Evolutionary conservation across 2,888 invertebrate genomes (phyloP).

Genomic region (Eupeodes luniger): DNA sequence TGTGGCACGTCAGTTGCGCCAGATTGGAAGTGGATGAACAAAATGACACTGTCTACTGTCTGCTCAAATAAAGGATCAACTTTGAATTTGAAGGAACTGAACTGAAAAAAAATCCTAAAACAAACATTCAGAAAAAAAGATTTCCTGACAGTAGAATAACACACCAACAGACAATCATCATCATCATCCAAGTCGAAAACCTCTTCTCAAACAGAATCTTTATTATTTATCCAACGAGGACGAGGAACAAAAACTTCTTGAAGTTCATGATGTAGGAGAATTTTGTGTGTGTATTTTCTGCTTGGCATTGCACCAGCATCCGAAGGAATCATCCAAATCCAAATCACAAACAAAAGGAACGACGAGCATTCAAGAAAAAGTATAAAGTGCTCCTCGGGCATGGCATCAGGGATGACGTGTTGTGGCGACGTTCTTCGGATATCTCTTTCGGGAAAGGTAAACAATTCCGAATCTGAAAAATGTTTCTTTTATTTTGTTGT

Average conservation of each 20-base stretch:
- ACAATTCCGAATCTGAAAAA: constrained; percentile 60
- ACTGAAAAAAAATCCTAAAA: not conserved
- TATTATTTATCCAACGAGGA: constrained; percentile 47
- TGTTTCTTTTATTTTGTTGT: constrained; percentile 15
- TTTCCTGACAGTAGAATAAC: constrained; percentile 41
- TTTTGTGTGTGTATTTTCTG: not conserved
- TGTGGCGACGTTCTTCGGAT: constrained; percentile 44
- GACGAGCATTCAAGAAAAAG: constrained; percentile 35
- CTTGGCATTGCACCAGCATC: constrained; percentile 68
- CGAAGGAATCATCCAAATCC: constrained; percentile 46
- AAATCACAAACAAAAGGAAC: constrained; percentile 29
- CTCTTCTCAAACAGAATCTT: constrained; percentile 55
- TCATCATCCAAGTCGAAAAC: constrained; percentile 6
- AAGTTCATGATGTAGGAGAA: constrained; percentile 17
- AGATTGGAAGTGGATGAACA: constrained; percentile 10
- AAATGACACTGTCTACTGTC: constrained; percentile 63
- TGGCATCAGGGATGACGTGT: not conserved
- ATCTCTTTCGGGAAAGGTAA: constrained; percentile 71
- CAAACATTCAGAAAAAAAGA: constrained; percentile 23
- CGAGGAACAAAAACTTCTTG: constrained; percentile 15
- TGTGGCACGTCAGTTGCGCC: constrained; percentile 45
- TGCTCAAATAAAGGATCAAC: constrained; percentile 67
- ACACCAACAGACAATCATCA: constrained; percentile 17
- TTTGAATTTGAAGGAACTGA: constrained; percentile 1
- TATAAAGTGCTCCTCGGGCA: constrained; percentile 40